Percentiles rank a stretch among this genome's conserved stretches.
Evolutionary conservation across 2,888 invertebrate species (phyloP).

Genomic region (Spilarctia lutea): DNA sequence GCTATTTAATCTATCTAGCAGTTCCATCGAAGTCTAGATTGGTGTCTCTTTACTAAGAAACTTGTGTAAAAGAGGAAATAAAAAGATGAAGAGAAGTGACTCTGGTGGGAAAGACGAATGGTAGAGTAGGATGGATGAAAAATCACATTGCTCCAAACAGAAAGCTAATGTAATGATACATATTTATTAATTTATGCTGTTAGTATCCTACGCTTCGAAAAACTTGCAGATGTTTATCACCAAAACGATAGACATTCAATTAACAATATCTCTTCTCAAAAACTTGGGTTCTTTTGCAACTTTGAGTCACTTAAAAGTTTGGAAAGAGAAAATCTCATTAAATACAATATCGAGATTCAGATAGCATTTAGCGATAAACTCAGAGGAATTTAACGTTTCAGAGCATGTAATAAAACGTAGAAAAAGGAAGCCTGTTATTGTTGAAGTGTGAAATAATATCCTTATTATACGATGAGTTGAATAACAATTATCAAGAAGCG

Average conservation of each 20-base stretch:
- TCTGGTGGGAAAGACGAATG: background rate
- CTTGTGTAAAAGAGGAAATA: background rate
- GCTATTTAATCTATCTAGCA: background rate
- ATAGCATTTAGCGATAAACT: slow-evolving; percentile 39
- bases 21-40: background rate
- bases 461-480: slow-evolving; percentile 58
- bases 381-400: slow-evolving; percentile 31
- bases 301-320: background rate
- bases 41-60: background rate
- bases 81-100: background rate
- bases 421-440: slow-evolving; percentile 45
- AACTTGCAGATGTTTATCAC: background rate
- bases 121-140: background rate
- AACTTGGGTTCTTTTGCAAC: background rate
- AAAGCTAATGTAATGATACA: background rate
- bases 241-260: background rate
- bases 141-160: background rate
- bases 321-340: background rate
- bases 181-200: background rate
- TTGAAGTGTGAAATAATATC: slow-evolving; percentile 60
- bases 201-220: background rate
- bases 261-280: background rate
- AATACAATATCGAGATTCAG: slow-evolving; percentile 24
- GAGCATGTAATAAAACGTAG: slow-evolving; percentile 44
- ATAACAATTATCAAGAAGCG: slow-evolving; percentile 57